phyloP scores from a whole-genome alignment of 2,888 invertebrate species.

The Brachypterus glaber region DNA sequence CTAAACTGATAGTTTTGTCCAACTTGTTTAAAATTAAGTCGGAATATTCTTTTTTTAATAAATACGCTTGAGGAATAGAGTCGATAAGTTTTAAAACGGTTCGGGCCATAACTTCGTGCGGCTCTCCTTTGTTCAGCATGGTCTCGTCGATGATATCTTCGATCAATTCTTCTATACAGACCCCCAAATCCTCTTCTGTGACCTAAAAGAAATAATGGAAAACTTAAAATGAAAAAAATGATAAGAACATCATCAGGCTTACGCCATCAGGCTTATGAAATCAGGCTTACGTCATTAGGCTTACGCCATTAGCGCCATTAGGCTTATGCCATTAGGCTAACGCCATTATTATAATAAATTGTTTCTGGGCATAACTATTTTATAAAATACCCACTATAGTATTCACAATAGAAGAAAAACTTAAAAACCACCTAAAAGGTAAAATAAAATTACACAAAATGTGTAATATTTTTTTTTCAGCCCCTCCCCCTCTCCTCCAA shows the following conservation, averaged over 20 bases:
- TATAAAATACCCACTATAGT: too few species aligned
- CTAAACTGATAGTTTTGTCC: not conserved
- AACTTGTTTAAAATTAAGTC: not conserved
- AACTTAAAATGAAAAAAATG: constrained; percentile 1
- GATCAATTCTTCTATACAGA: constrained; percentile 24
- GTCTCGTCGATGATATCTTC: constrained; percentile 28
- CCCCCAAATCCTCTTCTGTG: constrained; percentile 23
- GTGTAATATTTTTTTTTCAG: too few species aligned
- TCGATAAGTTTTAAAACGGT: constrained; percentile 28
- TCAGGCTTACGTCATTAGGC: too few species aligned
- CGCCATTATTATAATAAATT: too few species aligned
- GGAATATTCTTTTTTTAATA: constrained; percentile 14
- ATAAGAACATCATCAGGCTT: not conserved
- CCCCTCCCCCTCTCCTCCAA: too few species aligned
- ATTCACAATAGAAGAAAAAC: too few species aligned
- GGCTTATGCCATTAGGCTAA: too few species aligned
- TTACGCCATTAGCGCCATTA: too few species aligned
- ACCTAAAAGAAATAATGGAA: constrained; percentile 21
- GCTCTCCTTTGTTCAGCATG: constrained; percentile 18
- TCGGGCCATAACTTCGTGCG: constrained; percentile 25
- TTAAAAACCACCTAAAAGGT: too few species aligned
- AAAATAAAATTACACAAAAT: too few species aligned
- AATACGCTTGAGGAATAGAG: constrained; percentile 22
- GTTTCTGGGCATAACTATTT: too few species aligned
- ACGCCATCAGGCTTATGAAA: too few species aligned